Evolutionary conservation across 2,113 vertebrate genomes (phyloP).

Genomic region (Hystrix brachyura): DNA sequence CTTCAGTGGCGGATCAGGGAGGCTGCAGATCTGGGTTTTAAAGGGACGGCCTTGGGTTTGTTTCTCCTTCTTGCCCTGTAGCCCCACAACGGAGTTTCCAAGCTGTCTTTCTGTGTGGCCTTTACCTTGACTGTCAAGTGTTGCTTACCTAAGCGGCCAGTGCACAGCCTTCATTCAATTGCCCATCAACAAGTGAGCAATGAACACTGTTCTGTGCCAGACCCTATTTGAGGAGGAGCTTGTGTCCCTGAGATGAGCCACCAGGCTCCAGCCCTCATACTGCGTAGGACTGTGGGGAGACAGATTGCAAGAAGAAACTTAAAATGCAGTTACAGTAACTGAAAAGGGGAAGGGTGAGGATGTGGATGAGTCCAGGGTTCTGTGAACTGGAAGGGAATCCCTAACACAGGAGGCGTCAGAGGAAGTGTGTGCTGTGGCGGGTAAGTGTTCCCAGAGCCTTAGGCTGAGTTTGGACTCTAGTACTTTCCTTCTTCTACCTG

Average conservation of each 20-base stretch:
- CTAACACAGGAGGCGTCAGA: not conserved
- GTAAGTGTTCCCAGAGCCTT: not conserved
- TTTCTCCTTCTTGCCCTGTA: not conserved
- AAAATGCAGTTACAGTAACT: not conserved
- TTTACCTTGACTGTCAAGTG: not conserved
- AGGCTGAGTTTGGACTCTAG: not conserved
- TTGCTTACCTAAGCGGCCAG: not conserved
- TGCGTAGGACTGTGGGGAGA: not conserved
- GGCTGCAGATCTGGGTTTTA: not conserved
- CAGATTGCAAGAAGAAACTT: not conserved
- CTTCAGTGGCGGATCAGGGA: rapidly evolving
- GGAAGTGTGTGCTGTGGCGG: rapidly evolving
- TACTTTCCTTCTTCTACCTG: not conserved
- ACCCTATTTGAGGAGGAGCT: not conserved
- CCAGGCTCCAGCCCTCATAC: not conserved
- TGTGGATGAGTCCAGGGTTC: rapidly evolving
- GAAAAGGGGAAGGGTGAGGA: not conserved
- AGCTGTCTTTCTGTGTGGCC: not conserved
- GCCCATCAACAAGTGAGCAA: not conserved
- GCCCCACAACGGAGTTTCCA: not conserved
- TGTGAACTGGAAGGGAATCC: not conserved
- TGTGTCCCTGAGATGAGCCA: not conserved
- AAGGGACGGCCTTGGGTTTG: not conserved
- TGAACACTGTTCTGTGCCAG: not conserved
- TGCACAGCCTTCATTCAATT: not conserved